Evolutionary conservation across 2,888 invertebrate species (phyloP).

Genomic region (Idaea straminata): DNA sequence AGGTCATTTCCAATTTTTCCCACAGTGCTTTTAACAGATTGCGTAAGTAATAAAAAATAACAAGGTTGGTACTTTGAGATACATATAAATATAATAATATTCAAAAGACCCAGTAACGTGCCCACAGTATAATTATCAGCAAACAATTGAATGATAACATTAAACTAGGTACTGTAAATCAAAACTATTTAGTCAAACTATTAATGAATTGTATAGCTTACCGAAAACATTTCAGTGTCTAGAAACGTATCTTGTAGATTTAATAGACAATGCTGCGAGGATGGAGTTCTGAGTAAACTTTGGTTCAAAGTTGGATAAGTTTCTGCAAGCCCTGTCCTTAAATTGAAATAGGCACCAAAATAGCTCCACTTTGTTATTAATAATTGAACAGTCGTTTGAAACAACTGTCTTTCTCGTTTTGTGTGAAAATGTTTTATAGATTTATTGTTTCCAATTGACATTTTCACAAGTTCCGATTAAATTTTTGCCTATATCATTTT

Average conservation of each 20-base stretch:
- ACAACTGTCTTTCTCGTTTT: not conserved
- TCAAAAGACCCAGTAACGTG: too few relatives aligned
- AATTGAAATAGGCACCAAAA: slow-evolving; percentile 75
- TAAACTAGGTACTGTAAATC: not conserved
- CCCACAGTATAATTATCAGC: not conserved
- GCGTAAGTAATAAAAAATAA: too few relatives aligned
- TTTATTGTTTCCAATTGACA: not conserved
- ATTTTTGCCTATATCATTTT: too few relatives aligned
- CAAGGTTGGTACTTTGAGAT: too few relatives aligned
- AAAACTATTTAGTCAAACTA: slow-evolving; percentile 31
- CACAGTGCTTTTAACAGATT: too few relatives aligned
- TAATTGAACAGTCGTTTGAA: slow-evolving; percentile 25
- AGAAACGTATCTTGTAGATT: slow-evolving; percentile 66
- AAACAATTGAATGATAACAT: not conserved
- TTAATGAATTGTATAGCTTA: slow-evolving; percentile 45
- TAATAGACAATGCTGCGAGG: slow-evolving; percentile 70
- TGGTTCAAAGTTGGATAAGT: slow-evolving; percentile 62
- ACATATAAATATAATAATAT: too few relatives aligned
- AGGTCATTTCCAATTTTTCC: too few relatives aligned
- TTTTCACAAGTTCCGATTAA: not conserved
- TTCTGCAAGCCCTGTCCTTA: slow-evolving; percentile 67
- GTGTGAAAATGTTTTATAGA: not conserved
- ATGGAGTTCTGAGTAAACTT: slow-evolving; percentile 72
- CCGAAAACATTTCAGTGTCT: slow-evolving; percentile 53
- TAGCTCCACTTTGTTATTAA: slow-evolving; percentile 63